These are phyloP conservation scores for Drosophila buzzatii DNA, from an alignment of 2,888 invertebrate genomes.

Conservation along the genomic window DNA sequence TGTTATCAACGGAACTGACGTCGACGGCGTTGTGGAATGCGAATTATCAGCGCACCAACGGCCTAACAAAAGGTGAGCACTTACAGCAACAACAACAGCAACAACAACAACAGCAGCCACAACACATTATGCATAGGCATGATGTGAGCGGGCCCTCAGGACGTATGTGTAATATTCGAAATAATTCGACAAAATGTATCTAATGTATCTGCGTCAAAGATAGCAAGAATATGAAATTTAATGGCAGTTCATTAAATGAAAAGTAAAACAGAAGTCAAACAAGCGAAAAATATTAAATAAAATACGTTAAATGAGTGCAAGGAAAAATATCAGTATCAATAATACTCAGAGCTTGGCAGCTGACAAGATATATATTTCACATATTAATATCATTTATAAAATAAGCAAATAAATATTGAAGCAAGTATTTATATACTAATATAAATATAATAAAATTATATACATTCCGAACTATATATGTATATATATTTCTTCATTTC, in stretches of 20 bases:
- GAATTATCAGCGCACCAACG: constrained; percentile 76
- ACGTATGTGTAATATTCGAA: constrained; percentile 47
- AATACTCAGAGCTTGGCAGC: neutral
- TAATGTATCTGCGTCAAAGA: constrained; percentile 1
- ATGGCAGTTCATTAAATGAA: neutral
- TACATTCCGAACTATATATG: neutral
- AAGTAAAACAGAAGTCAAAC: neutral
- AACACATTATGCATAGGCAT: constrained; percentile 52
- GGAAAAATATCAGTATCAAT: neutral
- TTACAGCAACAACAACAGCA: neutral
- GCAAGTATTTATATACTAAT: neutral
- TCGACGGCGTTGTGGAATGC: constrained; percentile 82
- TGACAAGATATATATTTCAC: neutral
- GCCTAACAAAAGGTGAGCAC: constrained; percentile 74
- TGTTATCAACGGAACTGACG: constrained; percentile 84
- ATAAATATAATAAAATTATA: neutral
- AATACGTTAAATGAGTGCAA: neutral
- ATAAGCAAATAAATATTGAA: neutral
- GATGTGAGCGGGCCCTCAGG: constrained; percentile 18
- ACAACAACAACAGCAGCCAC: neutral
- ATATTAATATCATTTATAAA: neutral
- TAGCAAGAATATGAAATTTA: constrained; percentile 1
- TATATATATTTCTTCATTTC: too few relatives aligned
- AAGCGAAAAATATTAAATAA: neutral
- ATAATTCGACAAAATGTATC: constrained; percentile 23